Base-by-base conservation (phyloP, 2,113 vertebrate species). In the Scophthalmus maximus region DNA sequence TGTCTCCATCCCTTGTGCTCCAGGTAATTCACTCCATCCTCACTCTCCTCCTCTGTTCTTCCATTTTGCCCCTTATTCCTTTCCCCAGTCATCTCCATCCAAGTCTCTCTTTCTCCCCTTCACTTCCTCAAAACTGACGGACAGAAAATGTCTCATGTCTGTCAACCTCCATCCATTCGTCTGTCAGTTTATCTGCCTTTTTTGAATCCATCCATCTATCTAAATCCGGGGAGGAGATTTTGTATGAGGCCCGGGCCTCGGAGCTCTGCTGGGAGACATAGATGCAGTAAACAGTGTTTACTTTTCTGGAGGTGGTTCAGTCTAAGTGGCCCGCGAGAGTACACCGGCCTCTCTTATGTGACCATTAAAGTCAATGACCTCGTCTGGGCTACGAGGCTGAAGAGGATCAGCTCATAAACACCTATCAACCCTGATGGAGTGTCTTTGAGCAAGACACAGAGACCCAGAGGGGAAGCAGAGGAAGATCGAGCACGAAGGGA, bases 221-320 rank as follows among this genome's bases (percentile, higher is more conserved):
- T 23, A 61, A 63, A 67, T 55, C 67, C 56, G 46, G 70, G 49
- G 53, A 75, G 23, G 56, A 56, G 18, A 38, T 73, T 61, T 73
- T 63, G 71, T 79, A 60, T 61, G 49, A 56, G 63, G 22, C 23
- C 50, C 34, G 50, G 25, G 72, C 60, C 56, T 56, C 44, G 15
- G 66, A 47, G 42, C 61, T 63, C 58, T 42, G 6, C 67, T 46
- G 68, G 61, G 76, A 76, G 68, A 44, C 6, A 53, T n/a, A 50
- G 68, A 32, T 42, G 67, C 77, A 75, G 70, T 80, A 78, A 87
- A 87, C 68, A 82, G 47, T 76, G 81, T 89, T 87, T 83, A 83
- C 75, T 76, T 66, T 86, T 59, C 85, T 76, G 70, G 52, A 81
- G 79, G 83, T 40, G 8, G 68, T 34, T 49, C 51, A 66, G 59